Base-by-base conservation (phyloP, 2,113 vertebrate genomes). In the Trinectes maculatus region DNA sequence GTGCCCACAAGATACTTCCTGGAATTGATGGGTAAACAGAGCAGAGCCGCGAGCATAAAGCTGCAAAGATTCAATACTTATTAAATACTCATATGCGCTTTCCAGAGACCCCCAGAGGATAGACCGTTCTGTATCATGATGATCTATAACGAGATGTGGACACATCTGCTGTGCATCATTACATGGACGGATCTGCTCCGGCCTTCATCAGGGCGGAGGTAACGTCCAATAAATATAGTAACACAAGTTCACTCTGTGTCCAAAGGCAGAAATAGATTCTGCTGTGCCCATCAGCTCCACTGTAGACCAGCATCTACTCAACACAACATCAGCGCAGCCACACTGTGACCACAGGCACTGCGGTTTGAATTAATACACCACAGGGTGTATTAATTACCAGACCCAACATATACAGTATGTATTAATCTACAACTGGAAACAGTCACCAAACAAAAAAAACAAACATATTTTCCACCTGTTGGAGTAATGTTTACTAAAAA, bases 11-110 rank as follows among this genome's bases (percentile, higher is more conserved):
- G 53, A 80, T 69, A 55, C 49, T 72, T 68, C n/a, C 52, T 68
- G 65, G 16, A 83, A 68, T 75, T 77, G 43, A 85, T 76, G 71
- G 47, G 64, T 76, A 83, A 80, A 82, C 73, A 73, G 33, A 66
- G 28, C 37, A 64, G 31, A 26, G 57, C 74, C 52, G n/a, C 33
- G 16, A 71, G 60, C 63, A 55, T 33, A 61, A 37, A 72, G 4
- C 18, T 70, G 28, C 49, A 31, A 56, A 66, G 13, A 60, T 61
- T 54, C 26, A 69, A 66, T 24, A 55, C 44, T 21, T 42, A 56
- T 36, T 29, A 72, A 66, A 77, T 42, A 56, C 63, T 56, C 39
- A 61, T 26, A 26, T 56, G 21, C 24, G 28, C 7, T 55, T 71
- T 46, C 44, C 43, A 9, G 69, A 53, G 21, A 33, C n/a, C 63